Evolutionary conservation across 1,140 invertebrate species (phyloP), one percentile per base, ranked within the genome.

Genomic region (Bombus sibiricus): DNA sequence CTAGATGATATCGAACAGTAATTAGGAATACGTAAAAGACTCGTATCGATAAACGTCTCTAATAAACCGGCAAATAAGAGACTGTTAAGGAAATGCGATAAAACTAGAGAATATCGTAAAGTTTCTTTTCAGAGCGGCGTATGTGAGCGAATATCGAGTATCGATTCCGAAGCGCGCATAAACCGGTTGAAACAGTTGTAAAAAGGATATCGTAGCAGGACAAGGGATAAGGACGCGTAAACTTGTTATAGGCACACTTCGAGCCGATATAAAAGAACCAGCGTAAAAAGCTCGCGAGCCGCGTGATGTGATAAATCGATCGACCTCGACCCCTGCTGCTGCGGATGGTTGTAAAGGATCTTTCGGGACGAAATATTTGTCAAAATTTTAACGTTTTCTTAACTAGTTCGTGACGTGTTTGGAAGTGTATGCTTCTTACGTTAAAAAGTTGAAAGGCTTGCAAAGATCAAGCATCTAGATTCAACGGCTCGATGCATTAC

Each of bases 221-320:
- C 37, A 12, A 25, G 9, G 39, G 39, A 62, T 62, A 43, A 43
- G 28, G 28, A 59, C 4, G 22, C 72, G 37, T 77, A 34, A 71
- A 71, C 47, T 69, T 41, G 64, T 71, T 83, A 77, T 62, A 68
- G 73, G 10, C 62, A 41, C 37, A 43, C 13, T 47, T 53, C 13
- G 32, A 53, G 12, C 37, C 25, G 12, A n/a, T 69, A 32, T 13
- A 43, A 71, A 59, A n/a, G 28, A 25, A 43, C 39, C 34, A 18
- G 5, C 12, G 28, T 68, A 78, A 71, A 83, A 78, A 78, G 64
- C 78, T 84, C 69, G 39, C 37, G 4, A 71, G 37, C 73, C 64
- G 34, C 37, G 47, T 28, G 37, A 22, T 47, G 41, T 32, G 37
- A 59, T 84, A 34, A 84, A 84, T 84, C 82, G 75, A 84, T 84